Evolutionary conservation across 2,113 vertebrate species (phyloP).

Genomic region (Rallus limicola): DNA sequence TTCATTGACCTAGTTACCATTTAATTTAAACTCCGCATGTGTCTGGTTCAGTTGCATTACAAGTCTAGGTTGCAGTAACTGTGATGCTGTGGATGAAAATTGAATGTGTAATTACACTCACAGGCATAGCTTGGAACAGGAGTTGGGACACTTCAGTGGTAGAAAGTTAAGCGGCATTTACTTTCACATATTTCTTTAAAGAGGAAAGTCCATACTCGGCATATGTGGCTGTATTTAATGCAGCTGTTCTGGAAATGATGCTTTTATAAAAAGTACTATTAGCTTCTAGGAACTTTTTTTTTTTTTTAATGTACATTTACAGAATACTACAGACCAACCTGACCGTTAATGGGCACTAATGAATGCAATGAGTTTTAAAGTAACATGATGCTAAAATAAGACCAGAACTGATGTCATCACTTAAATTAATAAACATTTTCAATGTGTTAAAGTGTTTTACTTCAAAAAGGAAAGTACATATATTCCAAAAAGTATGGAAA

Average conservation of each 20-base stretch:
- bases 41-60: slow-evolving; percentile 64
- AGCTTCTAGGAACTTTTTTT: slow-evolving; percentile 70
- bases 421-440: slow-evolving; percentile 67
- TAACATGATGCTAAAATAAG: slow-evolving; percentile 66
- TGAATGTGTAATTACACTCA: slow-evolving; percentile 18
- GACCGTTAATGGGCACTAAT: slow-evolving; percentile 63
- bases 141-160: slow-evolving; percentile 54
- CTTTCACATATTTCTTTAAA: slow-evolving; percentile 43
- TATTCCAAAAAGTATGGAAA: slow-evolving; percentile 50
- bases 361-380: slow-evolving; percentile 70
- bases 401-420: slow-evolving; percentile 71
- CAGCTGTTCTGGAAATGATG: slow-evolving; percentile 65
- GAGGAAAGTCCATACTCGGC: slow-evolving; percentile 40
- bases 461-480: slow-evolving; percentile 60
- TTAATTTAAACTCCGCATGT: slow-evolving; percentile 54
- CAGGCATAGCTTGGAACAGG: slow-evolving; percentile 50
- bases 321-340: slow-evolving; percentile 72
- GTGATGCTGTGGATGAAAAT: slow-evolving; percentile 25
- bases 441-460: slow-evolving; percentile 71
- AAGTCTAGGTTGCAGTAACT: slow-evolving; percentile 53
- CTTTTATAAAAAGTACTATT: slow-evolving; percentile 63
- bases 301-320: slow-evolving; percentile 43
- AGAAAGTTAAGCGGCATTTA: slow-evolving; percentile 61
- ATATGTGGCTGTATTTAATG: slow-evolving; percentile 44
- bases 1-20: slow-evolving; percentile 49